phyloP scores from a whole-genome alignment of 1,140 invertebrate species.

The Charaxes varanes region DNA sequence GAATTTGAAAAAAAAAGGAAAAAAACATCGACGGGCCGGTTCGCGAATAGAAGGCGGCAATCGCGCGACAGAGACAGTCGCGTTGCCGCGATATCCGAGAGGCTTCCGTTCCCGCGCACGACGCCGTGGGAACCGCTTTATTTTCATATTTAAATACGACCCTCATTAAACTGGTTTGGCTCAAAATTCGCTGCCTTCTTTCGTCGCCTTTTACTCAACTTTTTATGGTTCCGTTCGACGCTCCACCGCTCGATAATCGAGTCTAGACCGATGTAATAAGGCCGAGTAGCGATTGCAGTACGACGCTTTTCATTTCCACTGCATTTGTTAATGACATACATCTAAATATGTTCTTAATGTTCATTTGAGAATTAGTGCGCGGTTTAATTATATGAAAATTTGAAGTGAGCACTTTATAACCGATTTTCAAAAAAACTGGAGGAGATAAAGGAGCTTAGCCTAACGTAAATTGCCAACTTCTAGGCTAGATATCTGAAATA shows the following conservation, averaged over 20 bases:
- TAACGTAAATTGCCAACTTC: no score
- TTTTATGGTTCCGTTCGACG: constrained; percentile 72
- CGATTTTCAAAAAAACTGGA: no score
- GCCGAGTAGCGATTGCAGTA: constrained; percentile 38
- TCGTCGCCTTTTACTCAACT: constrained; percentile 72
- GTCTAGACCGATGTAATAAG: constrained; percentile 53
- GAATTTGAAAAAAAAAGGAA: no score
- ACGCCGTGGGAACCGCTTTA: constrained; percentile 71
- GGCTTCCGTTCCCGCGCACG: constrained; percentile 69
- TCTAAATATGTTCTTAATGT: constrained; percentile 15
- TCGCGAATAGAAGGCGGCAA: constrained; percentile 29
- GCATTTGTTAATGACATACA: constrained; percentile 30
- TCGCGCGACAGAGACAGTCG: constrained; percentile 44
- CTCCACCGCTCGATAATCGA: constrained; percentile 64
- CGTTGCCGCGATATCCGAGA: constrained; percentile 46
- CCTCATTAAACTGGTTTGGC: constrained; percentile 72
- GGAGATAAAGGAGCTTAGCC: no score
- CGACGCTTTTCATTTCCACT: constrained; percentile 44
- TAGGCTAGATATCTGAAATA: no score
- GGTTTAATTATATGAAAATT: no score
- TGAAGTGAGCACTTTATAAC: no score
- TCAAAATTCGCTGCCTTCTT: constrained; percentile 72
- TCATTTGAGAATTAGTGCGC: no score
- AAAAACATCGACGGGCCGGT: no score
- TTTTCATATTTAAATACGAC: constrained; percentile 72